Base-by-base conservation (phyloP, 2,113 vertebrate species). In the Scalopus aquaticus region DNA sequence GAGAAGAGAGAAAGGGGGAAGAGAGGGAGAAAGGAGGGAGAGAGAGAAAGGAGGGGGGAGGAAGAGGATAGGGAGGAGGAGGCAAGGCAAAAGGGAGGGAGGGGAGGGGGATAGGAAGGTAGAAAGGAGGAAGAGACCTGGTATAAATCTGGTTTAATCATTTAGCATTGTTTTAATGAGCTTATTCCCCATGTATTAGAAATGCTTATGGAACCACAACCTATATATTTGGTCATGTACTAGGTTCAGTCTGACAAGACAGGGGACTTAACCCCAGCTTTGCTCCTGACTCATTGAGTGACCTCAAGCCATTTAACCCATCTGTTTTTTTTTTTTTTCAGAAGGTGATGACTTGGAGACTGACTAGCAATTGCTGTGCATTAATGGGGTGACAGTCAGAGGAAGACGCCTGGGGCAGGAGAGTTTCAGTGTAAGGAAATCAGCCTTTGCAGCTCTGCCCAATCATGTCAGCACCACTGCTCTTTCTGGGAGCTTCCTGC, bases 311-410 rank as follows among this genome's bases (percentile, higher is more conserved):
- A 49, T 82, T 91, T 96, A 96, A 94, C 77, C 76, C 95, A 96
- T 95, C 95, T 92, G 92, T 85, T 95, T 78, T 95, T 92, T 96
- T 85, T 95, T 78, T 95, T 92, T 96, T 94, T 81, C 74, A 91
- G 78, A 94, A 96, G 69, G 88, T 82, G 93, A 78, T 78, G 74
- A 89, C 88, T 94, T 70, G 69, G 49, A 93, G 85, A 74, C 77
- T 90, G 80, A 35, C 81, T 93, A 88, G 94, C 73, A 93, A 92
- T 92, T 92, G 90, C 88, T 89, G 73, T 70, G 67, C 77, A 95
- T 95, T 85, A 82, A 91, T 56, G 82, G 88, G 65, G 94, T 94
- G 96, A 69, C 85, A 90, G 72, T 94, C 62, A 73, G 72, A 93
- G 73, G 69, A 96, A 88, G 90, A 95, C 0, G 72, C 95, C 90